Evolutionary conservation across 1,140 invertebrate genomes (phyloP), one percentile per base, ranked within the genome.

Genomic region (Zaprionus nigranus): DNA sequence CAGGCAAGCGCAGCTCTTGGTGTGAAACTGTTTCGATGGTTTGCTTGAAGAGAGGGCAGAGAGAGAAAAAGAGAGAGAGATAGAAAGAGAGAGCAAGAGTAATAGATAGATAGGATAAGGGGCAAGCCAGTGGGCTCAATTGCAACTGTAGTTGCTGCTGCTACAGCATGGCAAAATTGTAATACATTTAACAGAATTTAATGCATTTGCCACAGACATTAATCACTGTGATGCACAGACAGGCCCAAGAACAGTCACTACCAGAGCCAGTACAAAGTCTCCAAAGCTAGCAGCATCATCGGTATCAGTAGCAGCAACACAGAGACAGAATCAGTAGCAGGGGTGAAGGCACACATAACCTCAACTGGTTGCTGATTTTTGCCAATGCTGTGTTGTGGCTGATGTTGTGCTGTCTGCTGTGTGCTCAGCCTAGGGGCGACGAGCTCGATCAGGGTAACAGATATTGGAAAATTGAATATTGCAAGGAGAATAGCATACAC

Each of bases 131-230:
- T 22, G 46, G 7, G 20, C 20, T 13, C 46, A 69, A 54, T n/a
- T 56, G 36, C 60, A 71, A 51, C 60, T 64, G 43, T 28, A 38
- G 26, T 57, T 34, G 30, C n/a, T 38, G 36, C 12, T 13, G 36
- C 36, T 4, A 13, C 36, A 61, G 72, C 72, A 67, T 90, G 81
- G 81, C 82, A 87, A 91, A 91, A 91, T 91, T 91, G 88, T 91
- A 91, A 91, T 91, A 91, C 88, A 91, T 91, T 91, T 91, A 91
- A 91, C 81, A 88, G 88, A 91, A 91, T 91, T 91, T 91, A 91
- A 91, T 91, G 88, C 88, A 91, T 91, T 91, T 91, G 88, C 88
- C 88, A 91, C 88, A 91, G 83, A 91, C 88, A 91, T 91, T 91
- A 91, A 91, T 91, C 88, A 91, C 88, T 91, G 83, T 87, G 88